Percentiles rank a stretch among this genome's conserved stretches.
These are phyloP conservation scores for Chauna torquata DNA, from an alignment of 2,113 vertebrate species.

Conservation along the genomic window DNA sequence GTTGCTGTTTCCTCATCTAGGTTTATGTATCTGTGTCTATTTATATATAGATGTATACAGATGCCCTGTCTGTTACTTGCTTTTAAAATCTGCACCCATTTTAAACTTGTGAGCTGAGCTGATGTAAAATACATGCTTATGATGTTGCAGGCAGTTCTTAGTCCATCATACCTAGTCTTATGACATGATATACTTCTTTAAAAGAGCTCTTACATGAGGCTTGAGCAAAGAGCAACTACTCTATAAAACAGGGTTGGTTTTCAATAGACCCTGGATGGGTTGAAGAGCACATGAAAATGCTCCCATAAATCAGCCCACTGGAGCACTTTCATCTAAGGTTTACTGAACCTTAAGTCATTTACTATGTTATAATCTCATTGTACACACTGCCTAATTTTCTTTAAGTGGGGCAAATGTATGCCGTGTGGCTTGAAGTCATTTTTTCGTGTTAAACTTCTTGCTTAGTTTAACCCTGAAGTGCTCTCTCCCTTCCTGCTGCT, in stretches of 20 bases:
- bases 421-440: neutral
- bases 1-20: neutral
- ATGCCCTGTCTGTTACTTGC: neutral
- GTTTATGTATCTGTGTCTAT: accelerated
- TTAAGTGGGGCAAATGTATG: neutral
- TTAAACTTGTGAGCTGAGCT: neutral
- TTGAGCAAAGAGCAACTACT: neutral
- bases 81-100: accelerated
- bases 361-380: neutral
- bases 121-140: neutral
- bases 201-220: neutral
- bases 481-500: neutral
- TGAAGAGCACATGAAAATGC: neutral
- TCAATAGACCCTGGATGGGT: neutral
- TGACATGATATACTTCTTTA: neutral
- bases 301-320: neutral
- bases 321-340: neutral
- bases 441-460: accelerated
- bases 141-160: accelerated
- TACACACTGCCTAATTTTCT: accelerated
- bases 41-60: too few relatives aligned
- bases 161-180: neutral
- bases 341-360: neutral
- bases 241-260: neutral
- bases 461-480: accelerated